Evolutionary conservation across 2,113 vertebrate genomes (phyloP).

Genomic region (Carollia perspicillata): DNA sequence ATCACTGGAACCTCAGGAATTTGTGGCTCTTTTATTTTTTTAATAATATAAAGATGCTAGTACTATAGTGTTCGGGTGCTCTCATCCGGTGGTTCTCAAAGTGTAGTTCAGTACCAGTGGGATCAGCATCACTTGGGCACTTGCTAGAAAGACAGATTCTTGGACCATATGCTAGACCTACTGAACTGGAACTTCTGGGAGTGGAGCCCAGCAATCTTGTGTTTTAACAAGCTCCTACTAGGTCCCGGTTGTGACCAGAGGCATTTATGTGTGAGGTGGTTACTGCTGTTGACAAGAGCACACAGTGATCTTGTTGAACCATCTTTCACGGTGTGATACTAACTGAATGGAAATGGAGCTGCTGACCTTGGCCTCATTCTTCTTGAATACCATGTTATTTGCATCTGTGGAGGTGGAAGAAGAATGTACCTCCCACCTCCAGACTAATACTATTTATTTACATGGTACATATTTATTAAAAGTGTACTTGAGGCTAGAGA

Average conservation of each 20-base stretch:
- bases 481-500: background rate
- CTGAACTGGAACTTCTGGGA: background rate
- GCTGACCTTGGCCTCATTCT: background rate
- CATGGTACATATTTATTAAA: background rate
- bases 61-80: background rate
- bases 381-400: background rate
- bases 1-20: background rate
- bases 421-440: background rate
- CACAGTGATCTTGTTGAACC: accelerated
- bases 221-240: background rate
- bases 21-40: background rate
- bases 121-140: background rate
- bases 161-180: background rate
- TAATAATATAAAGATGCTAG: background rate
- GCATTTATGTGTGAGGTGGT: background rate
- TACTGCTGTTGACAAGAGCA: background rate
- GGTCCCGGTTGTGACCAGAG: background rate
- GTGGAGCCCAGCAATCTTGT: background rate
- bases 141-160: slow-evolving; percentile 21
- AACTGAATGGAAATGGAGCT: background rate
- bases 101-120: background rate
- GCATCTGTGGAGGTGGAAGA: background rate
- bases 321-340: background rate
- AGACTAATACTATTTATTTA: background rate
- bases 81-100: background rate